phyloP scores from a whole-genome alignment of 2,113 vertebrate genomes.

The Neodon shergylaensis region DNA sequence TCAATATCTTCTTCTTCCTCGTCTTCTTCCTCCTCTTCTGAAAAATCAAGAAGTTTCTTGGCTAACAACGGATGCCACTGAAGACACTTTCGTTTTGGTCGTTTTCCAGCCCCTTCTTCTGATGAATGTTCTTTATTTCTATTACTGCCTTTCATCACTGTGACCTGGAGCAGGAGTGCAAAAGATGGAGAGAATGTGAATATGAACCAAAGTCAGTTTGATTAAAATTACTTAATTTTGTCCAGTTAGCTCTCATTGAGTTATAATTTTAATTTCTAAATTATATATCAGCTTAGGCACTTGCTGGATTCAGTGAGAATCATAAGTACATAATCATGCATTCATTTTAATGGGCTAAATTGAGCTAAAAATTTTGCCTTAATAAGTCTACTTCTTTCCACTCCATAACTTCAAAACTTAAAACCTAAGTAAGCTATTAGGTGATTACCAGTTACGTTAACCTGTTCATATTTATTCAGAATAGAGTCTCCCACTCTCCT shows the following conservation, averaged over 20 bases:
- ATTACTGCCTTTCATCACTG: slow-evolving; percentile 98
- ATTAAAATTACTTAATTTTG: slow-evolving; percentile 68
- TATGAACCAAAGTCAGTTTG: slow-evolving; percentile 54
- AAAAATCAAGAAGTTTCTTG: slow-evolving; percentile 97
- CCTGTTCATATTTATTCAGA: not conserved
- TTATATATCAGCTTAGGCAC: slow-evolving; percentile 37
- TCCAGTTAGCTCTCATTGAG: slow-evolving; percentile 58
- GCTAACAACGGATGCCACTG: slow-evolving; percentile 99
- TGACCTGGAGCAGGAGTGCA: slow-evolving; percentile 83
- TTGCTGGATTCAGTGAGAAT: slow-evolving; percentile 64
- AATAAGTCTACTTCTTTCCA: slow-evolving; percentile 58
- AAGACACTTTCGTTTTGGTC: slow-evolving; percentile 98
- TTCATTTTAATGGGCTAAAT: slow-evolving; percentile 47
- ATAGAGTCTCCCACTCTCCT: not conserved
- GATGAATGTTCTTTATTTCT: slow-evolving; percentile 94
- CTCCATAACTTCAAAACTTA: slow-evolving; percentile 50
- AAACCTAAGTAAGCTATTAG: slow-evolving; percentile 48
- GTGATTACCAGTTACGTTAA: not conserved
- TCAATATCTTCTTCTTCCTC: slow-evolving; percentile 96
- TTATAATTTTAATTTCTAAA: slow-evolving; percentile 65
- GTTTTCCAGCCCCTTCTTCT: slow-evolving; percentile 93
- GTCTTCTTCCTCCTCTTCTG: slow-evolving; percentile 97
- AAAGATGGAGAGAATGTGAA: not conserved
- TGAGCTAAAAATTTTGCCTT: slow-evolving; percentile 55
- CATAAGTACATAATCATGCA: slow-evolving; percentile 45